Evolutionary conservation across 2,113 vertebrate species (phyloP).

Genomic region (Corapipo altera): DNA sequence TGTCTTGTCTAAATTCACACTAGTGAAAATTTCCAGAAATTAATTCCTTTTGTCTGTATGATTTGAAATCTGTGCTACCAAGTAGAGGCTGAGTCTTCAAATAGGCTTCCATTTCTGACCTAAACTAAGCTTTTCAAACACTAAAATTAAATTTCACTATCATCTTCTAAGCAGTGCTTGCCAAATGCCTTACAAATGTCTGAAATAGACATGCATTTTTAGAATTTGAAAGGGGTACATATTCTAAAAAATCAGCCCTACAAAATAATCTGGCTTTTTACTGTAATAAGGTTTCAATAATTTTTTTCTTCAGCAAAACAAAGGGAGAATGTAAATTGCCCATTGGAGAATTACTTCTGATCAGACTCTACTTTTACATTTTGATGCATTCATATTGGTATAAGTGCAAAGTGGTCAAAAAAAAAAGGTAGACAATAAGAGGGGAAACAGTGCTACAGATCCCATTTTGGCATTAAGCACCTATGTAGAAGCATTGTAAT

Average conservation of each 20-base stretch:
- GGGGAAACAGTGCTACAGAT: not conserved
- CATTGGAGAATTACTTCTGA: not conserved
- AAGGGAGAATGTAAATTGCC: not conserved
- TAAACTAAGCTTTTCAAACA: not conserved
- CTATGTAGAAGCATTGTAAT: not conserved
- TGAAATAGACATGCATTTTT: slow-evolving; percentile 35
- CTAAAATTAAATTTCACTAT: not conserved
- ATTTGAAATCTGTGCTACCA: not conserved
- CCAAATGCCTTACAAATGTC: slow-evolving; percentile 22
- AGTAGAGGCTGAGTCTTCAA: not conserved
- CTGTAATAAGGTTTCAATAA: slow-evolving; percentile 18
- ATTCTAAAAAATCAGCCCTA: not conserved
- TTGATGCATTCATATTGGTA: not conserved
- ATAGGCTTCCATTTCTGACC: not conserved
- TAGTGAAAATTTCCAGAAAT: not conserved
- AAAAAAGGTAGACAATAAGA: not conserved
- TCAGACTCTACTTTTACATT: not conserved
- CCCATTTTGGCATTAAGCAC: not conserved
- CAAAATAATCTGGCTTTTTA: slow-evolving; percentile 14
- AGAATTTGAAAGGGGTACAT: slow-evolving; percentile 7
- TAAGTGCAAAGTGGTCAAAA: not conserved
- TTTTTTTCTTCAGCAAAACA: not conserved
- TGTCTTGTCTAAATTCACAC: not conserved
- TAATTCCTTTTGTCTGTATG: not conserved
- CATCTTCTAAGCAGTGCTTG: not conserved